Conservation (phyloP, 2,888 invertebrate species). For the Erannis defoliaria region DNA sequence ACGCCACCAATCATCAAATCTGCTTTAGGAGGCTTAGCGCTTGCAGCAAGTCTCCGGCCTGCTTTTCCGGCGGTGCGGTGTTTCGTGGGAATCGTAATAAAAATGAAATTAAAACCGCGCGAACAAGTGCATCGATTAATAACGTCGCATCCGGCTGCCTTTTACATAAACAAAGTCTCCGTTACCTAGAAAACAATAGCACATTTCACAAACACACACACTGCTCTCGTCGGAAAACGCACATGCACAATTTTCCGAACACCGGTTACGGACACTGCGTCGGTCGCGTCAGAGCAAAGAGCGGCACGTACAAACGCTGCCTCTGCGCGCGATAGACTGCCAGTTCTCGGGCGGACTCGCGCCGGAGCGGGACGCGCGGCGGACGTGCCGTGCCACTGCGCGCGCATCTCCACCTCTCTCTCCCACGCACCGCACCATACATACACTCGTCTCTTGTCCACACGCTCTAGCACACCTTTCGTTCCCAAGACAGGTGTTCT, state of each 20-base stretch:
- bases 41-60: slow-evolving; percentile 48
- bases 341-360: slow-evolving; percentile 66
- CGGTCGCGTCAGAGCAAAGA: slow-evolving; percentile 81
- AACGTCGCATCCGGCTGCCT: slow-evolving; percentile 73
- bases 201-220: slow-evolving; percentile 86
- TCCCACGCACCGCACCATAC: slow-evolving; percentile 58
- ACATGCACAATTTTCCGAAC: slow-evolving; percentile 87
- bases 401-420: slow-evolving; percentile 76
- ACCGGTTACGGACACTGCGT: slow-evolving; percentile 84
- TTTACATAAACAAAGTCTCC: slow-evolving; percentile 70
- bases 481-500: slow-evolving; percentile 85
- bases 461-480: slow-evolving; percentile 83
- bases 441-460: slow-evolving; percentile 67
- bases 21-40: slow-evolving; percentile 45
- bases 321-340: slow-evolving; percentile 85
- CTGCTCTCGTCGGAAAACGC: slow-evolving; percentile 84
- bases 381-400: slow-evolving; percentile 80
- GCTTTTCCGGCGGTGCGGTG: slow-evolving; percentile 55
- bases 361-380: slow-evolving; percentile 83
- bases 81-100: slow-evolving; percentile 65
- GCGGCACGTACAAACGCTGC: slow-evolving; percentile 79
- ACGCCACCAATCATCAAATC: slow-evolving; percentile 31
- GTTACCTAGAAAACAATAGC: slow-evolving; percentile 86
- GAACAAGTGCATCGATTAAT: slow-evolving; percentile 69
- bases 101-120: slow-evolving; percentile 70